Evolutionary conservation across 2,888 invertebrate species (phyloP).

Genomic region (Loripinus fragilis): DNA sequence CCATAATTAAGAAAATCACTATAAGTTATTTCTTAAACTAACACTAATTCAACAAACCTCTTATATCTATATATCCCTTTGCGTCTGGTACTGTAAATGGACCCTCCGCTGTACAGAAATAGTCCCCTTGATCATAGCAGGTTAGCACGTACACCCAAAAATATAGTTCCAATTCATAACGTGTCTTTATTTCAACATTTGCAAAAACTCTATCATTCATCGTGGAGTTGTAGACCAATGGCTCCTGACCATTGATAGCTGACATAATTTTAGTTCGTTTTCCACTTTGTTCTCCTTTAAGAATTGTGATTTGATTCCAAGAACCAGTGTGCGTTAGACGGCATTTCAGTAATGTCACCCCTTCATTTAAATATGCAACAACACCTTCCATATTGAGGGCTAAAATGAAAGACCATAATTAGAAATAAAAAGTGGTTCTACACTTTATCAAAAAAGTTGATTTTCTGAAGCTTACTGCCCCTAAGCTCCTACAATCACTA

Average conservation of each 20-base stretch:
- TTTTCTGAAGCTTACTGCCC: too few species aligned
- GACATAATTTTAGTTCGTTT: conserved; percentile 19
- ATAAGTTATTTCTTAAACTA: too few species aligned
- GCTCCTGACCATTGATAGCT: conserved; percentile 9
- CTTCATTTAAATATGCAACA: conserved; percentile 56
- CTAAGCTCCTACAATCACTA: too few species aligned
- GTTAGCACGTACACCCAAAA: conserved; percentile 58
- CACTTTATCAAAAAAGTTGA: too few species aligned
- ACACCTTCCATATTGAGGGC: conserved; percentile 46
- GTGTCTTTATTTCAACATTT: conserved; percentile 27
- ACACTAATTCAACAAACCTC: too few species aligned
- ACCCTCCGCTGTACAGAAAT: conserved; percentile 46
- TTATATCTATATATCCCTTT: conserved; percentile 8
- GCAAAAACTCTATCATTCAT: conserved; percentile 46
- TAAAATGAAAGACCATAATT: conserved; percentile 7
- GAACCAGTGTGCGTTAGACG: conserved; percentile 57
- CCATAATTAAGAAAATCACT: too few species aligned
- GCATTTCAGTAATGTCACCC: conserved; percentile 55
- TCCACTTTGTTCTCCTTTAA: conserved; percentile 28
- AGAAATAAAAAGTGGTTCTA: too few species aligned
- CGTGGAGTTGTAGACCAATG: not conserved
- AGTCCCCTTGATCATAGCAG: conserved; percentile 57
- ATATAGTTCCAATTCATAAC: conserved; percentile 49
- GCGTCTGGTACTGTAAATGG: conserved; percentile 33
- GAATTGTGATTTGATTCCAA: conserved; percentile 51